Conservation (phyloP, 1,140 invertebrate species). For the Amyelois transitella region DNA sequence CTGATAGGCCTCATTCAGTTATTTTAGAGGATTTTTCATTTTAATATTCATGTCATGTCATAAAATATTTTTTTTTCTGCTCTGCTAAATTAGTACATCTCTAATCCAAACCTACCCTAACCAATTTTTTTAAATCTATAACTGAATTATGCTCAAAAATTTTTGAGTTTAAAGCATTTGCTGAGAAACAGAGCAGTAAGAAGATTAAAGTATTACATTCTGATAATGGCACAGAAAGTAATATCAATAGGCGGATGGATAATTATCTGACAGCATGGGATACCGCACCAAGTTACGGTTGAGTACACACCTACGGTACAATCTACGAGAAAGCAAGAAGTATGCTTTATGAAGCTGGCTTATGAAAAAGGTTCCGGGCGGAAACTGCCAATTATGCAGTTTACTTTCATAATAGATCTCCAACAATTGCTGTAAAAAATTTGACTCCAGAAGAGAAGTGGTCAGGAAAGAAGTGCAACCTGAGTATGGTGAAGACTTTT, state of each 20-base stretch:
- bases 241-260: not conserved
- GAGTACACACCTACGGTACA: not conserved
- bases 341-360: not conserved
- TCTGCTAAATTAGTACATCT: too few relatives aligned
- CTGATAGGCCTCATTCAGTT: too few relatives aligned
- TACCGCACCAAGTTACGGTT: conserved; percentile 2
- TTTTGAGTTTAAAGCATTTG: conserved; percentile 13
- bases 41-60: too few relatives aligned
- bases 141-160: conserved; percentile 23
- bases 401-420: conserved; percentile 2
- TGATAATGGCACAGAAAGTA: conserved; percentile 35
- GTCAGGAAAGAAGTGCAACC: conserved; percentile 1
- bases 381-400: not conserved
- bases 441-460: conserved; percentile 1
- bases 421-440: conserved; percentile 2
- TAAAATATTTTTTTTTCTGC: too few relatives aligned
- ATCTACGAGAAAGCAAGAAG: not conserved
- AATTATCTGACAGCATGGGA: conserved; percentile 1
- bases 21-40: too few relatives aligned
- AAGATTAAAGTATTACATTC: conserved; percentile 23
- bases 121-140: conserved; percentile 24
- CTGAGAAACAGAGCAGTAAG: conserved; percentile 14
- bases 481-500: conserved; percentile 1
- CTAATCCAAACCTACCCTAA: too few relatives aligned
- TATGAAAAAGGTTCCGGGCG: too few relatives aligned